Evolutionary conservation across 1,140 invertebrate species (phyloP).

Genomic region (Temnothorax curvispinosus): DNA sequence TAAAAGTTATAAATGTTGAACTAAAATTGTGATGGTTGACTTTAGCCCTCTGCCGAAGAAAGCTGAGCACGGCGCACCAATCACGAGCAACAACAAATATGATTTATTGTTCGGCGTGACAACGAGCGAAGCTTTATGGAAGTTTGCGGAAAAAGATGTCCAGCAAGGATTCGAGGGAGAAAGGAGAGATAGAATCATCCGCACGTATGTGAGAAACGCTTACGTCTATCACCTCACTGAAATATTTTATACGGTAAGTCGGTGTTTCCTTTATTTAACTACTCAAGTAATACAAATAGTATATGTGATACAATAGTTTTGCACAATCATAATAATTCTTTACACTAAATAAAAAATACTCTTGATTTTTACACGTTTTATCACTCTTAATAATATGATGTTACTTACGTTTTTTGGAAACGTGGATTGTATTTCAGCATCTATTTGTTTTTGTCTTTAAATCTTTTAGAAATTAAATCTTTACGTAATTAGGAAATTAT

Average conservation of each 20-base stretch:
- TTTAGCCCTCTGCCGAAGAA: constrained; percentile 80
- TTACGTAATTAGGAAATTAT: not conserved
- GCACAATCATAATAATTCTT: not conserved
- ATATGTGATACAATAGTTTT: not conserved
- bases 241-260: constrained; percentile 95
- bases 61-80: constrained; percentile 83
- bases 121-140: constrained; percentile 93
- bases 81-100: constrained; percentile 88
- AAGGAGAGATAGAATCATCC: constrained; percentile 95
- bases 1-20: not conserved
- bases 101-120: constrained; percentile 94
- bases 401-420: not conserved
- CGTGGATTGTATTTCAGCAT: not conserved
- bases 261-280: not conserved
- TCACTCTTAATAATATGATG: not conserved
- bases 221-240: constrained; percentile 98
- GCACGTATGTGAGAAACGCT: constrained; percentile 97
- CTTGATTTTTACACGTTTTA: not conserved
- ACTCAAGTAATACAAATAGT: not conserved
- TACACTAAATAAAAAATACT: not conserved
- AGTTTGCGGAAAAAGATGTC: constrained; percentile 93
- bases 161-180: constrained; percentile 95
- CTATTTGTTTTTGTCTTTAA: not conserved
- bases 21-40: not conserved
- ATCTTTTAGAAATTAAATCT: not conserved